Evolutionary conservation across 2,797 vertebrate genomes (phyloP).

Genomic region (Orestias chungarensis): DNA sequence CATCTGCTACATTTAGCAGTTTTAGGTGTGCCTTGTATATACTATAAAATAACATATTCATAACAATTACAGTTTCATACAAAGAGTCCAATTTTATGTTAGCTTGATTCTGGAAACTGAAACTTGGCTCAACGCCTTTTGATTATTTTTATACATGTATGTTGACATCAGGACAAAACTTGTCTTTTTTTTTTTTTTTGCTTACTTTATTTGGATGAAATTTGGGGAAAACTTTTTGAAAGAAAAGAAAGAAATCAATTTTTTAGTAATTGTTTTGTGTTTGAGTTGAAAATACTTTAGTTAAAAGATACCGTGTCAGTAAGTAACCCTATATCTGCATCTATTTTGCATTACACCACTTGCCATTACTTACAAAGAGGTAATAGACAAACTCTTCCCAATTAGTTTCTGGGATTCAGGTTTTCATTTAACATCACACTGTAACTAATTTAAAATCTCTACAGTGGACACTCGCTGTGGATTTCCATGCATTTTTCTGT

Average conservation of each 20-base stretch:
- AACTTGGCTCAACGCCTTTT: neutral
- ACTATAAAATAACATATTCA: neutral
- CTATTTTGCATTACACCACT: constrained; percentile 47
- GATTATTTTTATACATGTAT: neutral
- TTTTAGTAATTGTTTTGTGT: neutral
- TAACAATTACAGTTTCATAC: neutral
- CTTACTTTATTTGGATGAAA: neutral
- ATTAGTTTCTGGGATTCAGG: constrained; percentile 33
- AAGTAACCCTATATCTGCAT: neutral
- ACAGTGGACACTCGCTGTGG: neutral
- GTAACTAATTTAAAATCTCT: constrained; percentile 8
- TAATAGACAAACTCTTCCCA: constrained; percentile 29
- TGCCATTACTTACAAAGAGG: constrained; percentile 38
- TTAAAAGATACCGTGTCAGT: neutral
- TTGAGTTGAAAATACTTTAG: neutral
- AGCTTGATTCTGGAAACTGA: neutral
- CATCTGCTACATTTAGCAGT: neutral
- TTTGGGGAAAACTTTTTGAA: neutral
- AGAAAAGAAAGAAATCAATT: neutral
- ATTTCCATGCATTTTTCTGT: neutral
- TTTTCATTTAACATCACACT: constrained; percentile 14
- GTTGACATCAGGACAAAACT: neutral
- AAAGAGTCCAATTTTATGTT: neutral
- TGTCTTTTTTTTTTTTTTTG: neutral
- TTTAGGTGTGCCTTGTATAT: neutral